Base-by-base conservation (phyloP, 2,888 invertebrate genomes). In the Leptura quadrifasciata region DNA sequence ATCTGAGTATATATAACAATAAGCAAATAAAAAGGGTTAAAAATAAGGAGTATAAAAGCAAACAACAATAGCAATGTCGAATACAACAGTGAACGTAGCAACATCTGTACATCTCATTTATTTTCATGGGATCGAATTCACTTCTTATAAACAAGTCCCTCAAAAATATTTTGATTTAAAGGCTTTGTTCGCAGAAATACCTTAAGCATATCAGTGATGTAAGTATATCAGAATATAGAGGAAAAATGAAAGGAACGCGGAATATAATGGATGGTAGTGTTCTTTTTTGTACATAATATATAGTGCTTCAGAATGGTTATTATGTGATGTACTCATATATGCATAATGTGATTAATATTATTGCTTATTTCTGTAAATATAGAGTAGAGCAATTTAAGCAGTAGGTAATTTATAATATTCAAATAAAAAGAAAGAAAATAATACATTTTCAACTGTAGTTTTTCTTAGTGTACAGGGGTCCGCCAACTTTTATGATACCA, bases 71-170 rank as follows among this genome's bases (percentile, higher is more conserved):
- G 72, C 72, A 65, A 72, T 31, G 60, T 31, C n/a, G 31, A 61
- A 61, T 15, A 72, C 65, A 55, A 72, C 64, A 64, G 72, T n/a
- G 47, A 52, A 47, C 61, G 55, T 54, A 55, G 18, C 64, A 31
- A 31, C 27, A 61, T 74, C 63, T 72, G 57, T 67, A 55, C 77
- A 68, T 77, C 72, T 67, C 75, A 77, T 77, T 77, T 77, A 77
- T 77, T 77, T 77, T 67, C 74, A 72, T 72, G 72, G 68, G 68
- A 77, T 71, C 58, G 68, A 71, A 57, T 63, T 72, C 18, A 47
- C 35, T 60, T 57, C 75, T 57, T 31, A 55, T 31, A 71, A 77
- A 77, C 74, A 74, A 75, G 75, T 64, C 70, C 72, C 31, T n/a
- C 58, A n/a, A 65, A 39, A 76, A 73, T 69, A 72, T 73, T 54